Conservation (phyloP, 2,797 vertebrate genomes). For the Tadarida brasiliensis region DNA sequence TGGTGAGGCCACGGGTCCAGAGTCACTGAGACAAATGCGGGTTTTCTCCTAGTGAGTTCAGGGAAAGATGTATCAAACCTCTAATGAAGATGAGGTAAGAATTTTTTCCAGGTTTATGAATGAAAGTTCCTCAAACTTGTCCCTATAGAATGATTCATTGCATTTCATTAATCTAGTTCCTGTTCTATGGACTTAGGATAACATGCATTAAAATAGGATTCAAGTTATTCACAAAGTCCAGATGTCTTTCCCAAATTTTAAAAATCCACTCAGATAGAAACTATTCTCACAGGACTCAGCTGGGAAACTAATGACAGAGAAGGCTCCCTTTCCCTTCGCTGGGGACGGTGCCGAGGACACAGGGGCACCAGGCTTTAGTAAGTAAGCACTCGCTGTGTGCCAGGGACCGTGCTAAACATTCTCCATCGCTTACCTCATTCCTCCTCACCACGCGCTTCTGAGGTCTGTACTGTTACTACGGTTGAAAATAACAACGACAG, state of each 20-base stretch:
- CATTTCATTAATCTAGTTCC: not conserved
- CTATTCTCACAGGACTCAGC: not conserved
- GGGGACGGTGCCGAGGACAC: not conserved
- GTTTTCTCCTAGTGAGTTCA: not conserved
- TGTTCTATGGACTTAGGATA: not conserved
- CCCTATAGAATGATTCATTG: not conserved
- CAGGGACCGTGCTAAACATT: not conserved
- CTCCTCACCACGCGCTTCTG: not conserved
- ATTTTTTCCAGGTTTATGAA: not conserved
- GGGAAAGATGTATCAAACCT: not conserved
- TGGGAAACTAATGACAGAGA: not conserved
- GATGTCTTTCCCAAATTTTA: not conserved
- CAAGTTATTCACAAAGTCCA: not conserved
- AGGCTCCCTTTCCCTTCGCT: too few species aligned
- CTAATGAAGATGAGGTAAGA: not conserved
- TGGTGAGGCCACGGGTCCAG: not conserved
- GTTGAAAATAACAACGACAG: not conserved
- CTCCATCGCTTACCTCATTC: not conserved
- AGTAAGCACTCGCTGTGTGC: not conserved
- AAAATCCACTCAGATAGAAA: not conserved
- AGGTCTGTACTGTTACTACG: not conserved
- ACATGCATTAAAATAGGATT: not conserved
- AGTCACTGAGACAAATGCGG: too few species aligned
- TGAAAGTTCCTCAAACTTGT: not conserved
- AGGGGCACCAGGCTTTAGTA: accelerated